These are phyloP conservation scores for Apogon hyalosoma DNA, from an alignment of 2,797 vertebrate species.

Conservation along the genomic window DNA sequence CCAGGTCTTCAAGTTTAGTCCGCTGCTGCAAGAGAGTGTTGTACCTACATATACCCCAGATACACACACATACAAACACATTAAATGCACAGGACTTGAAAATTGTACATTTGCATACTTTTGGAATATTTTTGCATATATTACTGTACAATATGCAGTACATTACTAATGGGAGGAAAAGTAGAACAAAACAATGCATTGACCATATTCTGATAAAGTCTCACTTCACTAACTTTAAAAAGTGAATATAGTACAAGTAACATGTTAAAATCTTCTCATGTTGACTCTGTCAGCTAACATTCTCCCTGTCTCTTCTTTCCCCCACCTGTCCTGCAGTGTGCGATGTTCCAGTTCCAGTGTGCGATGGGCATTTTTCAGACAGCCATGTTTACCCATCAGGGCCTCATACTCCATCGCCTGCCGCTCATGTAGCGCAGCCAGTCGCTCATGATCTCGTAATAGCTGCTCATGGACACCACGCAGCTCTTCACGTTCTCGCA, in stretches of 20 bases:
- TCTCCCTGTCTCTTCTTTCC: background rate
- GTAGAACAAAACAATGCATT: no score
- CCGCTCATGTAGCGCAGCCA: constrained; percentile 90
- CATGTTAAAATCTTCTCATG: no score
- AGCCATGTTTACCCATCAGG: constrained; percentile 92
- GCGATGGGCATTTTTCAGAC: constrained; percentile 90
- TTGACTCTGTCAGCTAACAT: background rate
- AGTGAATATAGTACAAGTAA: no score
- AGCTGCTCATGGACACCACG: constrained; percentile 89
- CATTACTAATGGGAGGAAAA: no score
- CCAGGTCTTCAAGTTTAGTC: constrained; percentile 89
- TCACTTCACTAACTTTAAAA: no score
- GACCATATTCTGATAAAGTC: no score
- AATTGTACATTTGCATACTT: background rate
- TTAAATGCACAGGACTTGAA: background rate
- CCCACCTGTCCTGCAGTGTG: constrained; percentile 91
- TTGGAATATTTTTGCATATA: no score
- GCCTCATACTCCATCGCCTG: constrained; percentile 91
- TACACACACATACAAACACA: background rate
- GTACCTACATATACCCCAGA: constrained; percentile 79
- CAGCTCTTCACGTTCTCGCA: constrained; percentile 88
- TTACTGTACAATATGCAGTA: no score
- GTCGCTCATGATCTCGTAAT: constrained; percentile 90
- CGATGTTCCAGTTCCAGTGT: constrained; percentile 93
- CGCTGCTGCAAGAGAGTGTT: constrained; percentile 91